Conservation (phyloP, 2,113 vertebrate genomes). For the Spizaetus ornatus region DNA sequence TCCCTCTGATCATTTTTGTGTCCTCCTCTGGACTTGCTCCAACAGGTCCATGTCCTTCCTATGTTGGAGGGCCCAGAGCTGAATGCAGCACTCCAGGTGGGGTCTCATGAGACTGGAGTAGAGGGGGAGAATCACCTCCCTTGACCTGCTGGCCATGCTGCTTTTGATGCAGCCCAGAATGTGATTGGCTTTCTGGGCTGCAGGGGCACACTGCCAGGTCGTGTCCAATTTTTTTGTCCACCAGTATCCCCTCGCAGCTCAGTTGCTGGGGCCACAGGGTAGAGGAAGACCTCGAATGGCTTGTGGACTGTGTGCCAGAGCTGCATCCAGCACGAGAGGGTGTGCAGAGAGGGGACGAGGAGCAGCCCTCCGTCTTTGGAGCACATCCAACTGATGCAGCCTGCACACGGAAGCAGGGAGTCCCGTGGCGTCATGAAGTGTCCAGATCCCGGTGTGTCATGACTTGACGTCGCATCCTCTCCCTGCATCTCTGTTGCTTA, state of each 20-base stretch:
- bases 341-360: background rate
- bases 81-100: fast-evolving
- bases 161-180: background rate
- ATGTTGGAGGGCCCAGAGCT: background rate
- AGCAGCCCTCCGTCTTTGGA: background rate
- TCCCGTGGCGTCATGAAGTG: fast-evolving
- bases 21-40: background rate
- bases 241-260: background rate
- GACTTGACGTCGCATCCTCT: fast-evolving
- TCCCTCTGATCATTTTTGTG: no score
- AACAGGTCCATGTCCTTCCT: background rate
- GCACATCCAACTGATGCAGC: background rate
- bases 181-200: background rate
- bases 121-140: background rate
- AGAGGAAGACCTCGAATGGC: background rate
- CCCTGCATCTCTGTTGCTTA: no score
- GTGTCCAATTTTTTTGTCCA: background rate
- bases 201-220: fast-evolving
- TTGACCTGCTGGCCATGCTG: fast-evolving
- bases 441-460: background rate
- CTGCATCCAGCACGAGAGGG: background rate
- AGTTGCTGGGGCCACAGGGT: background rate
- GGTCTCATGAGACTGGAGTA: fast-evolving
- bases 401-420: fast-evolving
- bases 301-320: background rate